Evolutionary conservation across 2,113 vertebrate genomes (phyloP).

Genomic region (Hippocampus guttulatus): DNA sequence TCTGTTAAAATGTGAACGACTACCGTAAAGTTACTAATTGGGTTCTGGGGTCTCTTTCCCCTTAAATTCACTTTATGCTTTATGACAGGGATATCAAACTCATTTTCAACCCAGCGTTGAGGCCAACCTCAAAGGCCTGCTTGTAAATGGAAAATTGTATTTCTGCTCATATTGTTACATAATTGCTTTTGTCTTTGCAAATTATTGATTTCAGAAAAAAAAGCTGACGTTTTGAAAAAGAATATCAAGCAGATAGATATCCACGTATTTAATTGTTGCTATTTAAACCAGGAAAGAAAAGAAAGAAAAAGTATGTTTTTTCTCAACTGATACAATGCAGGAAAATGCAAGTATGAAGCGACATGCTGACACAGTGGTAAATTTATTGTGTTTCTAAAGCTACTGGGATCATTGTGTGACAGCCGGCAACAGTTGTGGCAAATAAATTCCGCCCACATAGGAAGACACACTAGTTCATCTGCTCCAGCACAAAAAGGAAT

Average conservation of each 20-base stretch:
- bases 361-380: not conserved
- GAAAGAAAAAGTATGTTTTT: too few species aligned
- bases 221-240: not conserved
- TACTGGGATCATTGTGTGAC: not conserved
- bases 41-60: not conserved
- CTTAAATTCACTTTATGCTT: not conserved
- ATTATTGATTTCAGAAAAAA: not conserved
- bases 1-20: not conserved
- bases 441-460: not conserved
- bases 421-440: not conserved
- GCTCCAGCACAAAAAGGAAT: too few species aligned
- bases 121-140: not conserved
- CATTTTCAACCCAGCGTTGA: not conserved
- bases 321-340: not conserved
- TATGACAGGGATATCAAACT: not conserved
- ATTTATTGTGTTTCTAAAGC: not conserved
- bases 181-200: not conserved
- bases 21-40: conserved; percentile 4
- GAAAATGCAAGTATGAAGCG: not conserved
- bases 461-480: not conserved
- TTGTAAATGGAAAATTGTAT: not conserved
- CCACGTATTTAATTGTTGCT: not conserved
- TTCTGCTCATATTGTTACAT: not conserved
- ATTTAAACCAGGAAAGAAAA: not conserved
- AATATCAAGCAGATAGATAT: not conserved